These are phyloP conservation scores for Vanessa atalanta DNA, from an alignment of 1,140 invertebrate genomes.

Conservation along the genomic window DNA sequence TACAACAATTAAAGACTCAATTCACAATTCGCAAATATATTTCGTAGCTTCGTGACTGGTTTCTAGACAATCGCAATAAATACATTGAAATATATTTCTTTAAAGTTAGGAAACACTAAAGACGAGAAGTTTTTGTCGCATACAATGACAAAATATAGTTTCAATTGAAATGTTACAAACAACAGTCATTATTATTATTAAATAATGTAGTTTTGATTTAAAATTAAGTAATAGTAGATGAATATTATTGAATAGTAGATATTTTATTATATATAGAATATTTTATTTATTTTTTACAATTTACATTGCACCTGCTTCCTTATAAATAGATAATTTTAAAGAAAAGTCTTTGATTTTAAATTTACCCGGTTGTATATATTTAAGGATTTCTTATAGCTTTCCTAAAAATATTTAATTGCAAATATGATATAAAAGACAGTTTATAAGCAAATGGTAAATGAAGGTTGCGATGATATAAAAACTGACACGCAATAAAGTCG, in stretches of 20 bases:
- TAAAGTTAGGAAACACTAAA: constrained; percentile 27
- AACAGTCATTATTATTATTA: not conserved
- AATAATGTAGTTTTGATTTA: too few relatives aligned
- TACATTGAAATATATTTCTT: constrained; percentile 35
- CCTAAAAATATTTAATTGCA: too few relatives aligned
- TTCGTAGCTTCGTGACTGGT: constrained; percentile 23
- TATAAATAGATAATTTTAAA: too few relatives aligned
- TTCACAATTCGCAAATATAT: constrained; percentile 18
- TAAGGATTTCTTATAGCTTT: too few relatives aligned
- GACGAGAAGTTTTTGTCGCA: constrained; percentile 23
- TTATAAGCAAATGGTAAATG: not conserved
- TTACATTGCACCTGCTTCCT: too few relatives aligned
- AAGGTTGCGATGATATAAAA: constrained; percentile 8
- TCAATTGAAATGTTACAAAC: constrained; percentile 16
- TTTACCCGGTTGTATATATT: too few relatives aligned
- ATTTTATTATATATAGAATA: too few relatives aligned
- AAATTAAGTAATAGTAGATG: too few relatives aligned
- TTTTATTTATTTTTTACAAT: too few relatives aligned
- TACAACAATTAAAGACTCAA: constrained; percentile 12
- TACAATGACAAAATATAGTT: constrained; percentile 23
- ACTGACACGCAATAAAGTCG: constrained; percentile 23
- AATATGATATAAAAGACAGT: not conserved
- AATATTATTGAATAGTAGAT: not conserved
- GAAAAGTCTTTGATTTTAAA: too few relatives aligned
- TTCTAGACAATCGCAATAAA: constrained; percentile 26